Conservation (phyloP, 2,888 invertebrate genomes). For the Hymenopus coronatus region DNA sequence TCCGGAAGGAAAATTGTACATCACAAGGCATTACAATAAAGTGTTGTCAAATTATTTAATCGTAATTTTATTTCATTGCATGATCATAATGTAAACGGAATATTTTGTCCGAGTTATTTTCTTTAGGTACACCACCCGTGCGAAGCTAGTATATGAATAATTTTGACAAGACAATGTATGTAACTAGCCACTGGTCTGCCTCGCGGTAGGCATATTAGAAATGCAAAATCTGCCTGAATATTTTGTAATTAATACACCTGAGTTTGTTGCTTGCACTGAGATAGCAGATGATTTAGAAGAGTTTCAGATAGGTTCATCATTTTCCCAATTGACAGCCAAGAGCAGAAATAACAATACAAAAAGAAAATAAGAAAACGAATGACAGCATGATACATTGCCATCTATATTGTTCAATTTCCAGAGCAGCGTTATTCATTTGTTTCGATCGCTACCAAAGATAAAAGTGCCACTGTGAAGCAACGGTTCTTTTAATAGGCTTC, state of each 20-base stretch:
- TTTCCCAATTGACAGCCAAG: conserved; percentile 3
- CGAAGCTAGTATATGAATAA: too few species aligned
- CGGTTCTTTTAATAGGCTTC: neutral
- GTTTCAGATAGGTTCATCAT: neutral
- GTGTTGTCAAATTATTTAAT: too few species aligned
- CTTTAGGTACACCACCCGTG: too few species aligned
- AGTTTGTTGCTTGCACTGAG: neutral
- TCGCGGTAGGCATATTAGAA: too few species aligned
- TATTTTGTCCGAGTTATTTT: too few species aligned
- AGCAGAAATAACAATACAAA: neutral
- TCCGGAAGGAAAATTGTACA: too few species aligned
- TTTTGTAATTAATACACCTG: neutral
- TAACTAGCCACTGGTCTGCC: too few species aligned
- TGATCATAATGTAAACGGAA: too few species aligned
- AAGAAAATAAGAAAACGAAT: neutral
- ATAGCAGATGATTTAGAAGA: neutral
- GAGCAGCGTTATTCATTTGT: neutral
- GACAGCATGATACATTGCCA: conserved; percentile 1
- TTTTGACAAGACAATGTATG: too few species aligned
- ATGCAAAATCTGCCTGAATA: neutral
- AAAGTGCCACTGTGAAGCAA: neutral
- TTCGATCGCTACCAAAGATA: neutral
- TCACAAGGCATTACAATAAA: too few species aligned
- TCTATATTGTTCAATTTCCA: neutral
- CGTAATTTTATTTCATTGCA: too few species aligned